Percentiles rank a stretch among this genome's conserved stretches.
Conservation (phyloP, 1,140 invertebrate genomes). For the Drosophila simulans region DNA sequence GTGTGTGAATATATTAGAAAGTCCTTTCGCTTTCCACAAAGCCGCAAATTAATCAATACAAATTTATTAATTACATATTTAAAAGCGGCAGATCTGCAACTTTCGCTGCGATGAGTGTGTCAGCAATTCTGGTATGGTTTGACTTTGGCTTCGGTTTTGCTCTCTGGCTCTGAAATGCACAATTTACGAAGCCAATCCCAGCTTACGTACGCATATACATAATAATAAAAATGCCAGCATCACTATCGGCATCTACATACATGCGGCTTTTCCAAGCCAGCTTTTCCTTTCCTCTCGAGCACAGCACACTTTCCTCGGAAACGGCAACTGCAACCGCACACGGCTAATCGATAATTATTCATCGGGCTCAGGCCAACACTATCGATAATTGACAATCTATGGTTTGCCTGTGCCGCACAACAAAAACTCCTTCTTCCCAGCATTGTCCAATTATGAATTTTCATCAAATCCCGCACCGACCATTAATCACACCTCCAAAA, state of each 20-base stretch:
- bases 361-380: constrained; percentile 67
- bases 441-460: constrained; percentile 49
- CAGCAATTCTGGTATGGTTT: constrained; percentile 49
- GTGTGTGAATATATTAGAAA: constrained; percentile 45
- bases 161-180: constrained; percentile 37
- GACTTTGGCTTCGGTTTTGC: constrained; percentile 20
- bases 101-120: constrained; percentile 49
- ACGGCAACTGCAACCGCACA: constrained; percentile 40
- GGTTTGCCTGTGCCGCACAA: constrained; percentile 11
- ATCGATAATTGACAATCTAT: constrained; percentile 82
- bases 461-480: constrained; percentile 30
- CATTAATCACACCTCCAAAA: constrained; percentile 42
- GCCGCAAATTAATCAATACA: constrained; percentile 53
- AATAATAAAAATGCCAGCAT: constrained; percentile 60
- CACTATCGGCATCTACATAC: constrained; percentile 44
- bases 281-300: constrained; percentile 63
- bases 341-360: constrained; percentile 80
- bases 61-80: constrained; percentile 60
- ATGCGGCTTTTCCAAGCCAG: constrained; percentile 21
- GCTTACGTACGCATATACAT: constrained; percentile 60
- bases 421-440: not conserved
- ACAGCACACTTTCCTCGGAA: constrained; percentile 24
- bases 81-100: constrained; percentile 43
- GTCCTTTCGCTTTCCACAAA: constrained; percentile 48
- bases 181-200: constrained; percentile 52